A percentile compares a stretch with the other conserved stretches of the same genome.
These are phyloP conservation scores for Moxostoma hubbsi DNA, from an alignment of 2,797 vertebrate species.

Conservation along the genomic window DNA sequence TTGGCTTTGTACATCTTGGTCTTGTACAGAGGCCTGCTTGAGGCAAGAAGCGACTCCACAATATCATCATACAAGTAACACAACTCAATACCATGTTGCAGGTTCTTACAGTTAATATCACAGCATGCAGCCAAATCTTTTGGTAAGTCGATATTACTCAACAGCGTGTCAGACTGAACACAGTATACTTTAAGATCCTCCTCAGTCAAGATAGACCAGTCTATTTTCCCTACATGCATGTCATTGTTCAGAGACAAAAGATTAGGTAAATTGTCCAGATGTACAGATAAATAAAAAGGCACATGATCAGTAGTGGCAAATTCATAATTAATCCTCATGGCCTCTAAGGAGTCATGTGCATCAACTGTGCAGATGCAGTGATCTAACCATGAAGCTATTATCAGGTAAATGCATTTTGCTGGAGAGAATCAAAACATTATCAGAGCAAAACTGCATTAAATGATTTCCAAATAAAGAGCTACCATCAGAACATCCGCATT, in stretches of 20 bases:
- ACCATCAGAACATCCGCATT: conserved; percentile 32
- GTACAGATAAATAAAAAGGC: not conserved
- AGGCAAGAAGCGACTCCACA: not conserved
- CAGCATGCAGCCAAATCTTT: not conserved
- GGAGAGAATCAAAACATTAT: conserved; percentile 16
- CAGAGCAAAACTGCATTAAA: conserved; percentile 22
- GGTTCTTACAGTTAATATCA: not conserved
- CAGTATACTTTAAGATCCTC: not conserved
- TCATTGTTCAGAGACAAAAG: not conserved
- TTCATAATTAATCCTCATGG: not conserved
- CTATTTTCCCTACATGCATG: not conserved
- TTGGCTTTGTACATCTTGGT: not conserved
- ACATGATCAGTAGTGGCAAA: not conserved
- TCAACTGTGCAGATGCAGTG: not conserved
- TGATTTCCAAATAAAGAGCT: conserved; percentile 27
- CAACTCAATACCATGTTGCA: not conserved
- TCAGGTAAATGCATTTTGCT: not conserved
- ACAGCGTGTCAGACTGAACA: not conserved
- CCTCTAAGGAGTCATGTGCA: not conserved
- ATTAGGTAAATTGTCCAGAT: not conserved
- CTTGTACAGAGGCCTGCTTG: not conserved
- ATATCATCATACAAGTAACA: not conserved
- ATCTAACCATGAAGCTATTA: conserved; percentile 41
- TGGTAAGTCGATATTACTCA: not conserved
- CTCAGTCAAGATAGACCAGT: not conserved